Evolutionary conservation across 1,140 invertebrate species (phyloP).

Genomic region (Danaus plexippus): DNA sequence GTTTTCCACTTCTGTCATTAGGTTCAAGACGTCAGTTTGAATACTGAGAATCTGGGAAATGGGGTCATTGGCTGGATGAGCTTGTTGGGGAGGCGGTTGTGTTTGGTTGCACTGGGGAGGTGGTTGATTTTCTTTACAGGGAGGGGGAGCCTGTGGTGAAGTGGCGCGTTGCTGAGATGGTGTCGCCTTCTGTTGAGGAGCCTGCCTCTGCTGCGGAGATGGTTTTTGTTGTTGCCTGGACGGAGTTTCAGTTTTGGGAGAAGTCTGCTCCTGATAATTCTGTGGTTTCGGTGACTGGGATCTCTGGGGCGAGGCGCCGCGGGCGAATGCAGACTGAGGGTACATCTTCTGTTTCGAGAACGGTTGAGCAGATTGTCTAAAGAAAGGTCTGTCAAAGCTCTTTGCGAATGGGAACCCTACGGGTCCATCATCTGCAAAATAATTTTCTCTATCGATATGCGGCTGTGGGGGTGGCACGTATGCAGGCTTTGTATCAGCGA

Average conservation of each 20-base stretch:
- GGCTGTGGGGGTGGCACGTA: conserved; percentile 51
- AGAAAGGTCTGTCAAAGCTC: conserved; percentile 59
- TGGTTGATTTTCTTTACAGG: background rate
- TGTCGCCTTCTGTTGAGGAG: conserved; percentile 40
- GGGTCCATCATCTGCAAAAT: conserved; percentile 53
- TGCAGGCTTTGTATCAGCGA: conserved; percentile 49
- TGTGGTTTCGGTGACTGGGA: conserved; percentile 62
- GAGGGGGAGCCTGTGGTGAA: conserved; percentile 45
- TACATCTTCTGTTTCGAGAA: conserved; percentile 60
- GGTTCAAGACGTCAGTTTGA: conserved; percentile 83
- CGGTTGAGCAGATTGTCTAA: conserved; percentile 53
- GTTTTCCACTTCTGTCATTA: conserved; percentile 83
- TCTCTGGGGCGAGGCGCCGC: conserved; percentile 55
- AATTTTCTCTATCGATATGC: conserved; percentile 59
- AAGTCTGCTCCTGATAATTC: conserved; percentile 56
- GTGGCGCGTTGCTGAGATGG: conserved; percentile 34
- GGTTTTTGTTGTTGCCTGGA: conserved; percentile 40
- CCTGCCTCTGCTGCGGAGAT: conserved; percentile 41
- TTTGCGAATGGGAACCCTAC: conserved; percentile 50
- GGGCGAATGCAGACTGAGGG: conserved; percentile 48
- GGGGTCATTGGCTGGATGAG: conserved; percentile 74
- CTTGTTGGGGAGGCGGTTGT: conserved; percentile 26
- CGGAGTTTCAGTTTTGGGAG: conserved; percentile 42
- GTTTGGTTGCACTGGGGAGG: conserved; percentile 17
- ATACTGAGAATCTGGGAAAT: conserved; percentile 85